Evolutionary conservation across 2,797 vertebrate genomes (phyloP), one percentile per base, ranked within the genome.

Genomic region (Sparidentex hasta): DNA sequence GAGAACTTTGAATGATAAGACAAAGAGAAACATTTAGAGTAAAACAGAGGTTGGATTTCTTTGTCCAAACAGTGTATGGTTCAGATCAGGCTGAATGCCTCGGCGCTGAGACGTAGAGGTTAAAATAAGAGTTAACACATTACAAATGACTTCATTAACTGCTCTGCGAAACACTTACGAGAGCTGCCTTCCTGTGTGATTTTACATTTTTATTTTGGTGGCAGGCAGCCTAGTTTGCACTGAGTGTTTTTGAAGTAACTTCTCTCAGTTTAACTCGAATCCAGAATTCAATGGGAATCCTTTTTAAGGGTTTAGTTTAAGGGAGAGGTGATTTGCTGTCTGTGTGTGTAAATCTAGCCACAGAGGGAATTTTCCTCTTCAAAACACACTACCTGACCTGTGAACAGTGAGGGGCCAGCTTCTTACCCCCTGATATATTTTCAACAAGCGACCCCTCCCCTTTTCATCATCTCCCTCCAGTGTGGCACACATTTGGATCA

Each of bases 21-120:
- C 82, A 80, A 83, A 90, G 80, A 86, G 84, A 93, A 94, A 93
- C 81, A 90, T 89, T 92, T 91, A 88, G 71, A 92, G 71, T 76
- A 78, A 77, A 58, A 67, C 64, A 65, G 69, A 84, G 74, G 71
- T 84, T 74, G 72, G 71, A 71, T 81, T 85, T 87, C 84, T 85
- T 83, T 84, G 85, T 88, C 77, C 78, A 92, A 93, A 94, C 88
- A 90, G 20, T 13, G 50, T 61, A 67, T 59, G 20, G 66, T 80
- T 81, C 74, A 13, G 58, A 82, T 82, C 73, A 69, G 74, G 61
- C 43, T 65, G 29, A 71, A 67, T 65, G 64, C 51, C 23, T 38
- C 80, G 23, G 57, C 68, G 25, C 47, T 41, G 4, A 65, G 38
- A 56, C 48, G 57, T n/a, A 41, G 69, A 71, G 58, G 77, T 55